Conservation (phyloP, 2,797 vertebrate genomes). For the Hydrophis major region DNA sequence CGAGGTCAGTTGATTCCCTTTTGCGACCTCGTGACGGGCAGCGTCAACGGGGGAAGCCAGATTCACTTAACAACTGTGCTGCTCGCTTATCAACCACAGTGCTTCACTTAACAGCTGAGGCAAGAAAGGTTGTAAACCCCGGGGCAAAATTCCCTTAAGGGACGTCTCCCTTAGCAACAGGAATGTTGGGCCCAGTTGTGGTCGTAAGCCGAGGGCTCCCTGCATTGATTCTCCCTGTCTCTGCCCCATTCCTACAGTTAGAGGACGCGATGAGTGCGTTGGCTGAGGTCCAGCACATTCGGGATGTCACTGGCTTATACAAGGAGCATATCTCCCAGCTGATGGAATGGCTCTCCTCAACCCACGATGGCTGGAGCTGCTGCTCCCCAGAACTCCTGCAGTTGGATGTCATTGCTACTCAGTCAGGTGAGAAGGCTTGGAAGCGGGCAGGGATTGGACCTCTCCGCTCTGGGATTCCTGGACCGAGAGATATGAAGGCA, state of each 20-base stretch:
- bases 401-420: slow-evolving; percentile 77
- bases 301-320: slow-evolving; percentile 74
- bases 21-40: not conserved
- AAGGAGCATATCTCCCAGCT: slow-evolving; percentile 79
- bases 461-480: not conserved
- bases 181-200: not conserved
- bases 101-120: not conserved
- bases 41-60: not conserved
- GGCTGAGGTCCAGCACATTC: slow-evolving; percentile 73
- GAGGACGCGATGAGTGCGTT: slow-evolving; percentile 72
- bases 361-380: slow-evolving; percentile 77
- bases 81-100: not conserved
- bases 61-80: not conserved
- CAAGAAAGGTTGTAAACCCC: not conserved
- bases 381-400: slow-evolving; percentile 82
- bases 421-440: slow-evolving; percentile 75
- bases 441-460: not conserved
- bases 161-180: not conserved
- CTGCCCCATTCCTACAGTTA: slow-evolving; percentile 68
- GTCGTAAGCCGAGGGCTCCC: not conserved
- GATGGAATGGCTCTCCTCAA: slow-evolving; percentile 79
- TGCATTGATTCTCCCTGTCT: not conserved
- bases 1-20: not conserved
- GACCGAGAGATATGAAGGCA: not conserved
- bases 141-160: not conserved